Evolutionary conservation across 2,888 invertebrate species (phyloP).

Genomic region (Plusia festucae): DNA sequence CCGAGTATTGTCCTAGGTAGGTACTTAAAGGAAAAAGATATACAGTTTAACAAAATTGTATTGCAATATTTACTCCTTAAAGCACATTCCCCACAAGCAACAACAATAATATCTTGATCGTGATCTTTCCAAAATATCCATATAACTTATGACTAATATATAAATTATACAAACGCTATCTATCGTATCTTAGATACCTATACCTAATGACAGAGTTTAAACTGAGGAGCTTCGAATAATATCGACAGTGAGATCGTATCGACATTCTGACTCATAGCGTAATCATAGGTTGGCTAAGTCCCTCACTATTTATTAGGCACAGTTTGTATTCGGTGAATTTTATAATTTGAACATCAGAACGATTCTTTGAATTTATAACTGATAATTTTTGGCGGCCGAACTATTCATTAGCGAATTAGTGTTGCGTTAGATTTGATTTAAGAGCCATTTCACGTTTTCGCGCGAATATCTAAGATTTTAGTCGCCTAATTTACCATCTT

Average conservation of each 20-base stretch:
- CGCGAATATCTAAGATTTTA: too few species aligned
- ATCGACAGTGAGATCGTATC: conserved; percentile 67
- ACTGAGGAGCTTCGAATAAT: conserved; percentile 55
- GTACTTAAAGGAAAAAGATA: neutral
- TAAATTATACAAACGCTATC: conserved; percentile 60
- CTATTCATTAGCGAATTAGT: conserved; percentile 59
- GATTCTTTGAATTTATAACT: conserved; percentile 68
- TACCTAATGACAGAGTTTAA: conserved; percentile 62
- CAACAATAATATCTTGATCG: conserved; percentile 54
- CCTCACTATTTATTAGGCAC: conserved; percentile 72
- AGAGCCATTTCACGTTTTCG: too few species aligned
- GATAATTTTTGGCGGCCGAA: conserved; percentile 58
- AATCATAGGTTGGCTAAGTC: conserved; percentile 76
- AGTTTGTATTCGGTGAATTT: conserved; percentile 73
- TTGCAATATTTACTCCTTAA: neutral
- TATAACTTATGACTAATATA: conserved; percentile 54
- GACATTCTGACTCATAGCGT: conserved; percentile 72
- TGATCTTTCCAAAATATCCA: conserved; percentile 50
- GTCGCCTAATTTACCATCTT: too few species aligned
- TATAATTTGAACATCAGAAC: conserved; percentile 63
- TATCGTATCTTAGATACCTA: conserved; percentile 49
- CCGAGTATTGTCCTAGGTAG: too few species aligned
- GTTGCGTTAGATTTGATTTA: conserved; percentile 43
- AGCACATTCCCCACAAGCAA: conserved; percentile 11
- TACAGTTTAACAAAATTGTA: too few species aligned